A percentile compares a stretch with the other conserved stretches of the same genome.
These are phyloP conservation scores for Elephas maximus DNA, from an alignment of 2,113 vertebrate species.

Conservation along the genomic window DNA sequence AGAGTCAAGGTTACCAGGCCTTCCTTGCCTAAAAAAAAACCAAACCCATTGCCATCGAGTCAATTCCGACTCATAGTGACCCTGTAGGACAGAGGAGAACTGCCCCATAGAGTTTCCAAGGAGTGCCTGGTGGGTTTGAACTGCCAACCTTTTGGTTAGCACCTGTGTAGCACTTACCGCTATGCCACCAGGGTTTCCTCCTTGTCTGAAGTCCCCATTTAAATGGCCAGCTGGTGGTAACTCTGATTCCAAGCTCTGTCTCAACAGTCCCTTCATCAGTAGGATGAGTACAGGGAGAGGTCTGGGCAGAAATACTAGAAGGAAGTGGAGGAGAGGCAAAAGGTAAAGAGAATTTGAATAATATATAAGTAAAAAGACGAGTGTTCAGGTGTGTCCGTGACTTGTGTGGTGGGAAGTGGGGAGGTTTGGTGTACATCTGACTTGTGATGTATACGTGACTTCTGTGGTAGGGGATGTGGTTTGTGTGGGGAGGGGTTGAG, in stretches of 20 bases:
- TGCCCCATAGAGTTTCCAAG: too few species aligned
- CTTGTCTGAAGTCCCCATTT: background rate
- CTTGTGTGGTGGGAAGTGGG: background rate
- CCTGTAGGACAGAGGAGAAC: too few species aligned
- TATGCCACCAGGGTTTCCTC: background rate
- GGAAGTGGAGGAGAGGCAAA: background rate
- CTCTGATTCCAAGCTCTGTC: too few species aligned
- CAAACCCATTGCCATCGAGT: too few species aligned
- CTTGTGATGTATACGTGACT: background rate
- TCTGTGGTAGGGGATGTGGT: accelerated
- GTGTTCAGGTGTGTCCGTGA: background rate
- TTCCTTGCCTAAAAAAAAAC: background rate
- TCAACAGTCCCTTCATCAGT: background rate
- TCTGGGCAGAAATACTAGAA: background rate
- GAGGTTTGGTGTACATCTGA: background rate
- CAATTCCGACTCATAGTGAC: too few species aligned
- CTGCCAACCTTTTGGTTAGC: too few species aligned
- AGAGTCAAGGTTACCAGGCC: background rate
- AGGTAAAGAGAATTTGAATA: background rate
- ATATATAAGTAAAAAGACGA: background rate
- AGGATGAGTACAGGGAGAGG: background rate
- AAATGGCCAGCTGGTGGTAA: too few species aligned
- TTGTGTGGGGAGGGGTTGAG: background rate
- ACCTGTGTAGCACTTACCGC: too few species aligned
- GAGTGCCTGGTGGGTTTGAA: too few species aligned